Base-by-base conservation (phyloP, 2,888 invertebrate species). In the Dolomedes plantarius region DNA sequence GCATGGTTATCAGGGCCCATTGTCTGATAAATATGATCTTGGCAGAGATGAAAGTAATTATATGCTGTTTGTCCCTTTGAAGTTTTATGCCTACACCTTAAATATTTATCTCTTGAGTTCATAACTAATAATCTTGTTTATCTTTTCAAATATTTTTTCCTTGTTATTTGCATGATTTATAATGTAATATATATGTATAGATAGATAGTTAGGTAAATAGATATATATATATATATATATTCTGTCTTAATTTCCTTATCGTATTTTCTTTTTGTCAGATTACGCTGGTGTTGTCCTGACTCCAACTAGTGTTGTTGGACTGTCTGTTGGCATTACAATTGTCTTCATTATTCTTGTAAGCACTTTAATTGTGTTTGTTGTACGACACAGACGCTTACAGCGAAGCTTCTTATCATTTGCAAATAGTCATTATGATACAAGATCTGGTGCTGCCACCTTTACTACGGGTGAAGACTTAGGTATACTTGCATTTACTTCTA, bases 391-490 rank as follows among this genome's bases (percentile, higher is more conserved):
- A 67, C 93, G 95, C 68, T 93, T 96, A 46, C 94, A 95, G 90
- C 94, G 94, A 89, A 95, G 95, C 90, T 96, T 96, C 92, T 94
- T 95, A 76, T 93, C 95, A 75, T 96, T 96, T 91, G 95, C 95
- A 39, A 95, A 95, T 91, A 95, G 95, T 89, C 95, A 95, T 91
- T 97, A 97, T 91, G 96, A 96, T 92, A 95, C 95, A 75, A 93
- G 96, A 89, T 94, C 96, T 72, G 97, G 96, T 69, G 95, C 96
- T 89, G 96, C 97, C 62, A 96, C 96, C 75, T 95, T 97, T 91
- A 94, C 94, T 46, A 94, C 94, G 23, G 92, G 92, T 89, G 94
- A 94, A 89, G 94, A 94, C 87, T 89, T 91, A 72, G 95, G 95
- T 94, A 92, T 93, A 89, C 77, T 67, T 65, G 16, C 5, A 19